phyloP scores from a whole-genome alignment of 2,113 vertebrate species.

The Cichladusa arquata region DNA sequence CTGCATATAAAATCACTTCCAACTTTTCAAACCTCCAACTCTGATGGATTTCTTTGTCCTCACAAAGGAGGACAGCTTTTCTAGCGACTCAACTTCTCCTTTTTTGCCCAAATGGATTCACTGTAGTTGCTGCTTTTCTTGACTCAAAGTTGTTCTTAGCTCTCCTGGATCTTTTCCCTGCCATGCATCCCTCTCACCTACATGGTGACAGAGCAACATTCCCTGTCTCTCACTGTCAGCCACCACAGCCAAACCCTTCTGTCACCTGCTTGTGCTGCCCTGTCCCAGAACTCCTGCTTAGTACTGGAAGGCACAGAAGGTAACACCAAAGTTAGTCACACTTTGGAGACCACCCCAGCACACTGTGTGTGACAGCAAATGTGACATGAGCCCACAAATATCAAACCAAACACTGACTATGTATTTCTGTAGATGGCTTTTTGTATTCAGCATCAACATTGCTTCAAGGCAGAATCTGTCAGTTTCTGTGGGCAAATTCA shows the following conservation, averaged over 20 bases:
- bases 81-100: background rate
- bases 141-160: background rate
- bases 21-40: background rate
- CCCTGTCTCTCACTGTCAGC: background rate
- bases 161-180: background rate
- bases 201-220: fast-evolving
- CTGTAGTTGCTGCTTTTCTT: background rate
- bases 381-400: background rate
- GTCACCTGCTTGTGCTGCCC: background rate
- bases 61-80: background rate
- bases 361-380: background rate
- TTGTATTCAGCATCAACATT: background rate
- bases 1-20: background rate
- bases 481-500: background rate
- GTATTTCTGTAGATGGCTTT: background rate
- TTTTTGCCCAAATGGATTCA: background rate
- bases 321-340: background rate
- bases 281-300: background rate
- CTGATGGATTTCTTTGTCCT: background rate
- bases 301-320: background rate
- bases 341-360: background rate
- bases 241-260: background rate
- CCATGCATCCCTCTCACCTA: background rate
- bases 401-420: background rate
- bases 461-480: background rate